Evolutionary conservation across 2,888 invertebrate genomes (phyloP), one percentile per base, ranked within the genome.

Genomic region (Epinotia ramella): DNA sequence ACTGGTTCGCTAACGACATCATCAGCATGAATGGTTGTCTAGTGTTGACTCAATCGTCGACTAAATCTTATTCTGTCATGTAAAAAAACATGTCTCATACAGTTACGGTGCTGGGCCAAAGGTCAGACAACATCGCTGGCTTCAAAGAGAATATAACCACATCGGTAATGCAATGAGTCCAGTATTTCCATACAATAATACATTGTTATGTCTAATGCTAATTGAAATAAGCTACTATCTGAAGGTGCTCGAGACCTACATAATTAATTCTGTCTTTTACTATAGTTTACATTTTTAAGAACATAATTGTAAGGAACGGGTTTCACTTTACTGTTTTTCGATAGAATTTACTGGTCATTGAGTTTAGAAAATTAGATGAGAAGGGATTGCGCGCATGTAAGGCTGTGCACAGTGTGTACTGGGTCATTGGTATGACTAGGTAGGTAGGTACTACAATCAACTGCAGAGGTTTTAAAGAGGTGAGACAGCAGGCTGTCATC

Each of bases 101-200:
- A 75, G 75, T 66, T 60, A 75, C 74, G 73, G 56, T 62, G 53
- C 63, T 46, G 82, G 83, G 83, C 80, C 80, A 90, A 90, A 91
- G 91, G 90, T 89, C 88, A 89, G 83, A 86, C 80, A 84, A 82
- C 86, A 86, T 87, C 83, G 84, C 80, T 81, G 83, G 83, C 86
- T 85, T 86, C 83, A 84, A 85, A 86, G 83, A 82, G 81, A 84
- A 83, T 82, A 81, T 85, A 84, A 83, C 82, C 83, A 86, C 86
- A 85, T 86, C 62, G 71, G 66, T 84, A 88, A 89, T 88, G 89
- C 83, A 91, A 89, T 86, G 88, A 86, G 89, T 86, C 80, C 91
- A 88, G 88, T 89, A 93, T 93, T 91, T 90, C 88, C 92, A 93
- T 92, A 93, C 91, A 92, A 93, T 92, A 88, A 89, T 86, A 88